Evolutionary conservation across 2,888 invertebrate species (phyloP).

Genomic region (Alitta virens): DNA sequence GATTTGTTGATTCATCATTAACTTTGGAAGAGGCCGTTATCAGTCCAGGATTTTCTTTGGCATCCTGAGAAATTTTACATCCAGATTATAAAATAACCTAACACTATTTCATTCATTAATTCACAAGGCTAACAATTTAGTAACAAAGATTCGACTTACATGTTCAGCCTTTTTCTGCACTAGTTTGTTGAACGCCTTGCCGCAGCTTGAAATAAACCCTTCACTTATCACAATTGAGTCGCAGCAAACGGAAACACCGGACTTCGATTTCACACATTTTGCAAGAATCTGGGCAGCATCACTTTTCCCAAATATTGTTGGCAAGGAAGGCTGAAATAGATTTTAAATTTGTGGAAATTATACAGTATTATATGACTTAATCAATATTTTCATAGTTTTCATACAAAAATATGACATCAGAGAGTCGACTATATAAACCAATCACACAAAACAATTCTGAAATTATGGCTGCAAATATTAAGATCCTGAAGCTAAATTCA

Average conservation of each 20-base stretch:
- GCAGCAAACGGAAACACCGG: constrained; percentile 59
- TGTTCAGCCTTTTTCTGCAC: constrained; percentile 64
- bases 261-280: constrained; percentile 62
- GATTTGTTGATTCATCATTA: constrained; percentile 26
- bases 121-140: too few species aligned
- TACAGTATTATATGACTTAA: too few species aligned
- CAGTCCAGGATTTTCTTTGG: constrained; percentile 35
- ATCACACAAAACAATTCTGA: too few species aligned
- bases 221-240: constrained; percentile 63
- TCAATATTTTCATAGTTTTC: too few species aligned
- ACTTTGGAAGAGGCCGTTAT: constrained; percentile 25
- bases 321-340: constrained; percentile 69
- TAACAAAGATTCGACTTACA: too few species aligned
- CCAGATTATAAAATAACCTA: too few species aligned
- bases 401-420: too few species aligned
- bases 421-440: too few species aligned
- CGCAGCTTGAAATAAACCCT: constrained; percentile 69
- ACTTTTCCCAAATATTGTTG: constrained; percentile 74
- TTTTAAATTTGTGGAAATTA: background rate
- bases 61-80: constrained; percentile 40
- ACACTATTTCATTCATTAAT: too few species aligned
- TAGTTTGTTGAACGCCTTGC: constrained; percentile 68
- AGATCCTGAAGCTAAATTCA: too few species aligned
- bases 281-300: constrained; percentile 76
- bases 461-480: too few species aligned